Evolutionary conservation across 2,888 invertebrate species (phyloP), one percentile per base, ranked within the genome.

Genomic region (Pterostichus niger): DNA sequence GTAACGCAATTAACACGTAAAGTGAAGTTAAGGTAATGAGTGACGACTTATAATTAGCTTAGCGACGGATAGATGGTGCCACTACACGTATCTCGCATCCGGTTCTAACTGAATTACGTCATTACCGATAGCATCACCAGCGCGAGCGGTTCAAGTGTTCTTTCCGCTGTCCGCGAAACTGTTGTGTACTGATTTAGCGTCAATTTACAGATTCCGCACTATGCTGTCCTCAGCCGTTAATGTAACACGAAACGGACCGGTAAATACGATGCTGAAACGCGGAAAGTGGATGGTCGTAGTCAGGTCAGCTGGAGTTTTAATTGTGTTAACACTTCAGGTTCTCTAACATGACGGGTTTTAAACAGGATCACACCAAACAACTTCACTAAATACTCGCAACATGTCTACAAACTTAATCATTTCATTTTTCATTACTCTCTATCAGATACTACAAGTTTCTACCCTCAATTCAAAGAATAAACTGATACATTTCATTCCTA

Each of bases 41-140:
- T 87, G 89, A 88, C 88, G 89, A 89, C 88, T 88, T 85, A 85
- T 89, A 89, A 90, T 89, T 89, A 87, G 88, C 88, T 90, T 89
- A 88, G 87, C 87, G 86, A 87, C 86, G 86, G 87, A 88, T 89
- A 89, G 88, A 88, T 89, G 88, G 87, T 87, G 85, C 86, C 87
- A 86, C 86, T 86, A 87, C 87, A 87, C 85, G 87, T 85, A 87
- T 87, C 87, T 86, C 85, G 85, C 87, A 86, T 86, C 86, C 84
- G 84, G 85, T 31, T 13, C 24, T 86, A 87, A 87, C 85, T 85
- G 84, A 85, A 86, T 87, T 87, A 87, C 84, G 82, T 84, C 85
- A 85, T 86, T 86, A 86, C 84, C 85, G 84, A 84, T 82, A 82
- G 81, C 81, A 31, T 54, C 61, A 61, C 80, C 40, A 35, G 44